These are phyloP conservation scores for Glyphotaelius pellucidus DNA, from an alignment of 2,888 invertebrate species.

Conservation along the genomic window DNA sequence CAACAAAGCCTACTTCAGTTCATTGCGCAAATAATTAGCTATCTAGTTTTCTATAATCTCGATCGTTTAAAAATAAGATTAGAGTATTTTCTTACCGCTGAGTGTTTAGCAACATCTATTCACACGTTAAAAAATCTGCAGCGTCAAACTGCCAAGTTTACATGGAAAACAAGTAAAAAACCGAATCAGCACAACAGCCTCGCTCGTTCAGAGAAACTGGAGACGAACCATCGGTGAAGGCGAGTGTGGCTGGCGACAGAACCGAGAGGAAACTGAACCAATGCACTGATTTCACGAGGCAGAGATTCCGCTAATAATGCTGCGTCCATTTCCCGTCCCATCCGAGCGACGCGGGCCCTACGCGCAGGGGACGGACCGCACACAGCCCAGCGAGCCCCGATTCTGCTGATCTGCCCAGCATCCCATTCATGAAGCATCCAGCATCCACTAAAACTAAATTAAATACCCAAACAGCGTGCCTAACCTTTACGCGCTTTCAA, in stretches of 20 bases:
- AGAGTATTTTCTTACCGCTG: neutral
- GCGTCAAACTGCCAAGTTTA: neutral
- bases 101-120: neutral
- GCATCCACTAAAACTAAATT: neutral
- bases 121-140: neutral
- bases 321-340: neutral
- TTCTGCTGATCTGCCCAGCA: neutral
- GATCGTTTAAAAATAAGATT: neutral
- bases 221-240: neutral
- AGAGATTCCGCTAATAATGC: slow-evolving; percentile 7
- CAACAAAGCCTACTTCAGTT: neutral
- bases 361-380: slow-evolving; percentile 5
- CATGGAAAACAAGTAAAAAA: neutral
- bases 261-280: neutral
- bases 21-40: neutral
- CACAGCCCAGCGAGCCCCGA: neutral
- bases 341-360: slow-evolving; percentile 2
- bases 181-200: neutral
- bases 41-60: neutral
- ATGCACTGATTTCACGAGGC: neutral
- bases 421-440: neutral
- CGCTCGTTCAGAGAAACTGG: neutral
- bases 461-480: too few relatives aligned
- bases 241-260: neutral
- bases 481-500: too few relatives aligned